phyloP scores from a whole-genome alignment of 2,888 invertebrate species.

The Mamestra brassicae region DNA sequence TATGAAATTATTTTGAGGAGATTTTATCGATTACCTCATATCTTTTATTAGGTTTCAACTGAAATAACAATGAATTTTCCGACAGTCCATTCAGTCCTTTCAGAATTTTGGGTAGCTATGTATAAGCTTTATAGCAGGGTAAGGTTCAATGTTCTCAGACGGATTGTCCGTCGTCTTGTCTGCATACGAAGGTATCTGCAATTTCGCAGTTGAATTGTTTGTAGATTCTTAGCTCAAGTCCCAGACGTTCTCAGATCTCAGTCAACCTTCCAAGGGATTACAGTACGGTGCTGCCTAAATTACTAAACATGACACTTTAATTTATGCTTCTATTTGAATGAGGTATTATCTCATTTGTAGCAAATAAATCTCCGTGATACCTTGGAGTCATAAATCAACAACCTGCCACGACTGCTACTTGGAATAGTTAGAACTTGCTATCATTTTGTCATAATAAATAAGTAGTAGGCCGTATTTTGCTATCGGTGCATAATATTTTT shows the following conservation, averaged over 20 bases:
- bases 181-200: neutral
- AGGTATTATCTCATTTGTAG: conserved; percentile 41
- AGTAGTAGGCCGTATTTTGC: conserved; percentile 26
- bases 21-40: conserved; percentile 3
- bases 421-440: conserved; percentile 36
- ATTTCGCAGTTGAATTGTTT: conserved; percentile 14
- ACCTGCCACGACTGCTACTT: conserved; percentile 17
- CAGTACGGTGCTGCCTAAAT: conserved; percentile 14
- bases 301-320: conserved; percentile 22
- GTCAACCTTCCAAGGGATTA: conserved; percentile 22
- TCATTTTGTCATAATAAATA: conserved; percentile 50
- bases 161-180: neutral
- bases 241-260: neutral
- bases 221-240: neutral
- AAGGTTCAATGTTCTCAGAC: neutral
- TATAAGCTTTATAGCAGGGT: neutral
- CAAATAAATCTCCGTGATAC: conserved; percentile 45
- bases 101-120: neutral
- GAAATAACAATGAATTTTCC: neutral
- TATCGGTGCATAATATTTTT: conserved; percentile 40
- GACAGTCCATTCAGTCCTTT: neutral
- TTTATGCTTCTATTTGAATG: conserved; percentile 32
- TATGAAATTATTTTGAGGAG: neutral
- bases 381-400: conserved; percentile 42
- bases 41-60: neutral